Conservation (phyloP, 2,888 invertebrate species). For the Trisateles emortualis region DNA sequence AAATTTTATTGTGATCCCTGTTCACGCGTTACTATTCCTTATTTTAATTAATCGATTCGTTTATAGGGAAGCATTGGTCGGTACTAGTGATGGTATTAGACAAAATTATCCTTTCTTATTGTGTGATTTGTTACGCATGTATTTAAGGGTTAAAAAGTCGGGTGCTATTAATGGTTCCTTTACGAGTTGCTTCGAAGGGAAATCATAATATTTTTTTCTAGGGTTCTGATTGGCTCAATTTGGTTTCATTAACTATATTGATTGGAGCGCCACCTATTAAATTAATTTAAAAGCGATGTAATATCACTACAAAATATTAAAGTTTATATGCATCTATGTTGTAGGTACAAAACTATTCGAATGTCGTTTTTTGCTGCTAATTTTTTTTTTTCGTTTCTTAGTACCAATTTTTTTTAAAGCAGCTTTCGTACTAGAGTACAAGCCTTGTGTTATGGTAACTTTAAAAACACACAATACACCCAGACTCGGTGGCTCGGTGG, state of each 20-base stretch:
- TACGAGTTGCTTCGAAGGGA: constrained; percentile 50
- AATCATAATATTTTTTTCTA: constrained; percentile 52
- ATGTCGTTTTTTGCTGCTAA: too few species aligned
- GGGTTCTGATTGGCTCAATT: constrained; percentile 54
- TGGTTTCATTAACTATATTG: constrained; percentile 51
- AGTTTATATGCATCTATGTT: constrained; percentile 22
- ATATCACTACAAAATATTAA: constrained; percentile 26
- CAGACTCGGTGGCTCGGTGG: too few species aligned
- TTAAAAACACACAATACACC: too few species aligned
- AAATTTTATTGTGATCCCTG: constrained; percentile 78
- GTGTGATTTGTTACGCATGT: constrained; percentile 73
- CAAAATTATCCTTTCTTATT: constrained; percentile 64
- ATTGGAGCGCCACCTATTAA: constrained; percentile 61
- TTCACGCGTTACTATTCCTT: constrained; percentile 73
- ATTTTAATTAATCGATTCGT: constrained; percentile 80
- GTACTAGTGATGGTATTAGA: constrained; percentile 66
- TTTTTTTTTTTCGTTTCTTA: too few species aligned
- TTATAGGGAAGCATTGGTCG: constrained; percentile 65
- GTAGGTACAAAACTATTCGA: too few species aligned
- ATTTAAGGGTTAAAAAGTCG: constrained; percentile 63
- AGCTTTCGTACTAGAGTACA: too few species aligned
- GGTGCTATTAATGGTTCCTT: constrained; percentile 71
- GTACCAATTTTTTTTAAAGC: too few species aligned
- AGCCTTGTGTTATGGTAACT: too few species aligned
- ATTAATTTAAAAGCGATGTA: constrained; percentile 37